A percentile compares a stretch with the other conserved stretches of the same genome.
These are phyloP conservation scores for Oncorhynchus gorbuscha DNA, from an alignment of 2,113 vertebrate genomes.

Conservation along the genomic window DNA sequence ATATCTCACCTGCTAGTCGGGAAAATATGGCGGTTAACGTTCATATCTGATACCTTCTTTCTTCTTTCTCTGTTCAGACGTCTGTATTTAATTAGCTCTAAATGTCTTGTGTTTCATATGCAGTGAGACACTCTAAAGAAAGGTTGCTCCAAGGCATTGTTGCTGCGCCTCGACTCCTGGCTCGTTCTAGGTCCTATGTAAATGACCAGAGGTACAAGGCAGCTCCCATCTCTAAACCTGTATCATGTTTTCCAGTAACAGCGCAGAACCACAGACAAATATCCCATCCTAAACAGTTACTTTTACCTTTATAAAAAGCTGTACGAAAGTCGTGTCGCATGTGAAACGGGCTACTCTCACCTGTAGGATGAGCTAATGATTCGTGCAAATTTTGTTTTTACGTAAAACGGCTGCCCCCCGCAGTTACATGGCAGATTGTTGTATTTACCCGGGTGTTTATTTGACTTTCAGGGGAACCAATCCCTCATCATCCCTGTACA, in stretches of 20 bases:
- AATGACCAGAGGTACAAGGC: neutral
- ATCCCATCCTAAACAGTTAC: conserved; percentile 5
- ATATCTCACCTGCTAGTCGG: conserved; percentile 62
- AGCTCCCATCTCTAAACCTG: neutral
- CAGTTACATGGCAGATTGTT: neutral
- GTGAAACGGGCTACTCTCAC: neutral
- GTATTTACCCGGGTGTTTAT: neutral
- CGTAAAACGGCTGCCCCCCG: neutral
- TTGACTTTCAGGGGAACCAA: neutral
- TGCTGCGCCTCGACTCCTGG: neutral
- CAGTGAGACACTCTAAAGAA: neutral
- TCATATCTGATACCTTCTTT: conserved; percentile 50
- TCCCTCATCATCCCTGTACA: conserved; percentile 7
- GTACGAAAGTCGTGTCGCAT: too few species aligned
- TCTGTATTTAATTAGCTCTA: conserved; percentile 66
- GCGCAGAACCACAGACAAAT: conserved; percentile 37
- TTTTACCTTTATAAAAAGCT: too few species aligned
- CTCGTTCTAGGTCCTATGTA: neutral
- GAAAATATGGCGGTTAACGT: conserved; percentile 60
- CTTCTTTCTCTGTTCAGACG: conserved; percentile 27
- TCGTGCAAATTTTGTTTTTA: neutral
- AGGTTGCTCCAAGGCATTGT: neutral
- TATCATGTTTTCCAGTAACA: conserved; percentile 4
- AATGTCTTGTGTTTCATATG: neutral
- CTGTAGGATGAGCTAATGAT: neutral